phyloP scores from a whole-genome alignment of 2,888 invertebrate genomes.

The Drosophila pseudotakahashii region DNA sequence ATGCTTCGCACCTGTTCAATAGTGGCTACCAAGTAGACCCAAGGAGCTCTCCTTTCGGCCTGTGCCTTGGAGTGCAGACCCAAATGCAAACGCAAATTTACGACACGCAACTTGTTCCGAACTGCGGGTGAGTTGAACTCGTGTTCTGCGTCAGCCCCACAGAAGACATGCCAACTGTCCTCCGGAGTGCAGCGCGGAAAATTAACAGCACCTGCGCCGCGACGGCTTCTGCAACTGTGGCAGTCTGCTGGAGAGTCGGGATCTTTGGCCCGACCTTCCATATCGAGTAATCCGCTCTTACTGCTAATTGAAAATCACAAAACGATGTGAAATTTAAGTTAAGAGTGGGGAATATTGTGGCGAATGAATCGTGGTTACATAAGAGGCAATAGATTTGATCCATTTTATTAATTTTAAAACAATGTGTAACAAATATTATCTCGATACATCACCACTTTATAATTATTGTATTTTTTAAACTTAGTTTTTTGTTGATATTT shows the following conservation, averaged over 20 bases:
- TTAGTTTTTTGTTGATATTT: too few relatives aligned
- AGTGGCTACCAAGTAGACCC: constrained; percentile 37
- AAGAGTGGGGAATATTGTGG: not conserved
- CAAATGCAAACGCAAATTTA: constrained; percentile 63
- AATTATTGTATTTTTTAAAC: too few relatives aligned
- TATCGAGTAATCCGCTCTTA: constrained; percentile 12
- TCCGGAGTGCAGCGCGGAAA: constrained; percentile 52
- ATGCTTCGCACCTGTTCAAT: constrained; percentile 67
- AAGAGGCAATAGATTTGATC: not conserved
- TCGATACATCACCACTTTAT: too few relatives aligned
- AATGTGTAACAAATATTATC: too few relatives aligned
- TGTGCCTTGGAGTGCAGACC: constrained; percentile 18
- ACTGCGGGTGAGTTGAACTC: constrained; percentile 71
- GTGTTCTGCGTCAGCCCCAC: constrained; percentile 51
- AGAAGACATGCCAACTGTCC: constrained; percentile 71
- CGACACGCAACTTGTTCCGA: constrained; percentile 68
- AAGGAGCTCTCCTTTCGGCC: constrained; percentile 21
- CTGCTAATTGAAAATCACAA: constrained; percentile 31
- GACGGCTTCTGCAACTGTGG: constrained; percentile 24
- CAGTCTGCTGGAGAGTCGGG: constrained; percentile 22
- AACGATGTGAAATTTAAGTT: constrained; percentile 7
- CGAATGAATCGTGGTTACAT: not conserved
- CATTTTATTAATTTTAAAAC: too few relatives aligned
- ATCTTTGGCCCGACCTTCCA: constrained; percentile 28
- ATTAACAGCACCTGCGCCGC: constrained; percentile 49